Evolutionary conservation across 2,797 vertebrate genomes (phyloP).

Genomic region (Bovichtus variegatus): DNA sequence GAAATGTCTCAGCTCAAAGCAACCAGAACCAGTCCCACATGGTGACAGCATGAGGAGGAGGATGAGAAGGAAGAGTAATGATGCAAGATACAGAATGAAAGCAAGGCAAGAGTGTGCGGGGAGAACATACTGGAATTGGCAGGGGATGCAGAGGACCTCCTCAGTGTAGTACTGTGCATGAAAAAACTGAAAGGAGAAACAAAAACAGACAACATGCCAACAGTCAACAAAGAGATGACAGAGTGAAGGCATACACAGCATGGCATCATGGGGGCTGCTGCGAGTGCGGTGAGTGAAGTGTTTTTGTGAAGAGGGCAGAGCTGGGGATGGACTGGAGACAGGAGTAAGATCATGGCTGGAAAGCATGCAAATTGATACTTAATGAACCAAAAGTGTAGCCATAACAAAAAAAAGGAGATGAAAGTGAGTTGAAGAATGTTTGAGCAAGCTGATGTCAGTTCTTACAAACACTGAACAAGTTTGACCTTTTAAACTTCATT

Average conservation of each 20-base stretch:
- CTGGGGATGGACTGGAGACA: slow-evolving; percentile 55
- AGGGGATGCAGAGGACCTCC: slow-evolving; percentile 85
- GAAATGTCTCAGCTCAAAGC: slow-evolving; percentile 55
- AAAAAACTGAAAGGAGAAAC: slow-evolving; percentile 89
- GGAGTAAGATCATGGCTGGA: slow-evolving; percentile 59
- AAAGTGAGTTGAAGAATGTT: slow-evolving; percentile 37
- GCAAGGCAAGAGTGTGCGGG: slow-evolving; percentile 81
- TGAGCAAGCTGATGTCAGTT: slow-evolving; percentile 33
- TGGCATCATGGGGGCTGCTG: slow-evolving; percentile 66
- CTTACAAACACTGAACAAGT: slow-evolving; percentile 29
- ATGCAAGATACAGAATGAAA: slow-evolving; percentile 77
- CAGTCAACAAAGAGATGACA: slow-evolving; percentile 84
- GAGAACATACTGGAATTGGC: slow-evolving; percentile 85
- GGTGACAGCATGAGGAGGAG: slow-evolving; percentile 46
- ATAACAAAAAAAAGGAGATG: slow-evolving; percentile 18
- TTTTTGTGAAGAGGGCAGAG: slow-evolving; percentile 47
- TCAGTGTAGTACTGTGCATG: slow-evolving; percentile 84
- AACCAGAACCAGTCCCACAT: slow-evolving; percentile 49
- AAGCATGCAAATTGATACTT: slow-evolving; percentile 69
- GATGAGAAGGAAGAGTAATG: slow-evolving; percentile 68
- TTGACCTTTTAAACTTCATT: slow-evolving; percentile 11
- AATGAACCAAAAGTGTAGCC: slow-evolving; percentile 43
- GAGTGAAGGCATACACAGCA: slow-evolving; percentile 74
- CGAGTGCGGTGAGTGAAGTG: slow-evolving; percentile 53
- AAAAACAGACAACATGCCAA: slow-evolving; percentile 87